Base-by-base conservation (phyloP, 2,888 invertebrate species). In the Epistrophe grossulariae region DNA sequence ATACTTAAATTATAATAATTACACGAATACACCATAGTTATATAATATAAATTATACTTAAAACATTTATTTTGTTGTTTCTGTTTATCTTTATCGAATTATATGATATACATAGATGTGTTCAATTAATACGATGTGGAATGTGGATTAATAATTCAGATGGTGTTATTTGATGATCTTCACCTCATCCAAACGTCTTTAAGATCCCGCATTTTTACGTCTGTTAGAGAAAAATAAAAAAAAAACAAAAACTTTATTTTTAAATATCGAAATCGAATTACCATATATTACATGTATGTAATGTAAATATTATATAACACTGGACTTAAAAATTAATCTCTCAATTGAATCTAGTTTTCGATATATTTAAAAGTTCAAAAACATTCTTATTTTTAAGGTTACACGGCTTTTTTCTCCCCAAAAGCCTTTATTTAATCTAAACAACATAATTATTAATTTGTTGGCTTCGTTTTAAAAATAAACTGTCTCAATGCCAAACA, bases 141-240 rank as follows among this genome's bases (percentile, higher is more conserved):
- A 85, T 85, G 85, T 78, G 5, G 50, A 43, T 59, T 78, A 57
- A 50, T 28, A 55, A 38, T 50, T 50, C 19, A 52, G 17, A 50
- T 48, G n/a, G 28, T 10, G 11, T 28, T 40, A 13, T 8, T 17
- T 77, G 55, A 60, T 66, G 35, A 17, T 38, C 68, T 78, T 85
- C 87, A 87, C 68, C 83, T 79, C 45, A 87, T 40, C 87, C 87
- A 87, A 19, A 87, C 64, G 48, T 87, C 83, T 43, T 79, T 71
- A 15, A 83, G 8, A 68, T 87, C 87, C 19, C 79, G 70, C 5
- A 74, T 55, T 72, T 87, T 87, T 52, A 71, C 15, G 19, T 87
- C 87, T 87, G 40, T 40, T 4, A 5, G 0, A 68, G 72, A 5
- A 17, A 38, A 17, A 66, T 28, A 55, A 28, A 9, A 35, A 35